Percentiles rank a stretch among this genome's conserved stretches.
Evolutionary conservation across 2,797 vertebrate genomes (phyloP).

Genomic region (Sebastes vulpes): DNA sequence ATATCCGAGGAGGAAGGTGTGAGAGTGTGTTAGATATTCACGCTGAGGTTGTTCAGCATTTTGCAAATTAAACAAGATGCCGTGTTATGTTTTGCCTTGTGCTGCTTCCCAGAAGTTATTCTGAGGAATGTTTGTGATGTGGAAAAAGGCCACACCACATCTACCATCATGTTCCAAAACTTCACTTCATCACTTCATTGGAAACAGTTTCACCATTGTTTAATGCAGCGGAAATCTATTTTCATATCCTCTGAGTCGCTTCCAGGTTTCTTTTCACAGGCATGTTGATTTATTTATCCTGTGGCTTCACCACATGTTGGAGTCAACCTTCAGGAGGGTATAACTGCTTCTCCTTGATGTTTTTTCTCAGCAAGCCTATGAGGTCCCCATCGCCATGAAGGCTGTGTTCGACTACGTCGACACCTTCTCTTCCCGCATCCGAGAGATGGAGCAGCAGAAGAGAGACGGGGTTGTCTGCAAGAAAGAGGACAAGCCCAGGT

Average conservation of each 20-base stretch:
- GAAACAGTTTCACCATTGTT: slow-evolving; percentile 11
- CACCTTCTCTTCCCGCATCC: slow-evolving; percentile 95
- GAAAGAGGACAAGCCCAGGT: slow-evolving; percentile 97
- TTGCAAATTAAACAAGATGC: background rate
- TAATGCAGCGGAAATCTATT: background rate
- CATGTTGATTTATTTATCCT: slow-evolving; percentile 12
- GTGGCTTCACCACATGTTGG: background rate
- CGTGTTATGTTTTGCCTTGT: background rate
- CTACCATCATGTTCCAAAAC: slow-evolving; percentile 3
- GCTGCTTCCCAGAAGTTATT: slow-evolving; percentile 24
- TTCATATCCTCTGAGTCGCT: background rate
- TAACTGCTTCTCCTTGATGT: background rate
- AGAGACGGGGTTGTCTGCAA: slow-evolving; percentile 93
- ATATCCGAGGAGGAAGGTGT: slow-evolving; percentile 11
- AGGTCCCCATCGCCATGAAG: slow-evolving; percentile 98
- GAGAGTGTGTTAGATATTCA: background rate
- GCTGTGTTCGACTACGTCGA: slow-evolving; percentile 95
- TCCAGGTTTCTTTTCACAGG: background rate
- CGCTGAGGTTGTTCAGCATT: background rate
- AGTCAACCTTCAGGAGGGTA: background rate
- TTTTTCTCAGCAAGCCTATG: slow-evolving; percentile 93
- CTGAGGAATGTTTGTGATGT: slow-evolving; percentile 16
- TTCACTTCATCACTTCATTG: background rate
- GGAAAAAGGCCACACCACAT: background rate
- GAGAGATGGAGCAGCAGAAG: slow-evolving; percentile 99